phyloP scores from a whole-genome alignment of 2,888 invertebrate species.

The Acholoe squamosa region DNA sequence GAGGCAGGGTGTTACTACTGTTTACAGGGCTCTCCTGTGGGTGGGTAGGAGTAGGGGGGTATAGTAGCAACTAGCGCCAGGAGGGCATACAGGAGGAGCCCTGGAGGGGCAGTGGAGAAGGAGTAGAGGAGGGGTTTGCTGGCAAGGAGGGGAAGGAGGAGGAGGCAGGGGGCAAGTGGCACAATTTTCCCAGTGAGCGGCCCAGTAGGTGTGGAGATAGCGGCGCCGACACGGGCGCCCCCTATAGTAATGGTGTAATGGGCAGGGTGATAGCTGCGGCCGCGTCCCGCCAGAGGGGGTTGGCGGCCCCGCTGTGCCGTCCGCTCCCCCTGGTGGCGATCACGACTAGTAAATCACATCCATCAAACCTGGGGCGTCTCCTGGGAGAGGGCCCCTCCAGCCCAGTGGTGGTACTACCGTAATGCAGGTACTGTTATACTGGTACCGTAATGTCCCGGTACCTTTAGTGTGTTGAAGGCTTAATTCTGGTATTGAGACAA shows the following conservation, averaged over 20 bases:
- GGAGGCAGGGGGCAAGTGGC: slow-evolving; percentile 58
- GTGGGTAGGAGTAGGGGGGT: not conserved
- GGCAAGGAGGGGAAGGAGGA: slow-evolving; percentile 5
- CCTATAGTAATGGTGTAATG: slow-evolving; percentile 52
- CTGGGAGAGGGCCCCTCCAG: not conserved
- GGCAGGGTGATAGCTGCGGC: slow-evolving; percentile 49
- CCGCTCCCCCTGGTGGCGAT: slow-evolving; percentile 24
- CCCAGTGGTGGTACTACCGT: no score
- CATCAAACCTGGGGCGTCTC: slow-evolving; percentile 27
- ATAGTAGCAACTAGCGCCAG: not conserved
- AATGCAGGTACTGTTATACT: no score
- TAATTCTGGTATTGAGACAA: no score
- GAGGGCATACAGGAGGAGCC: slow-evolving; percentile 32
- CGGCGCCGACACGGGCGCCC: slow-evolving; percentile 36
- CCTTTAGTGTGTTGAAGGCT: no score
- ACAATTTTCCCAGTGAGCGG: slow-evolving; percentile 58
- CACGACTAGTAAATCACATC: slow-evolving; percentile 52
- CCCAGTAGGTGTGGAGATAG: slow-evolving; percentile 59
- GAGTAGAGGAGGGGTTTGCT: slow-evolving; percentile 4
- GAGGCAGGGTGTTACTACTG: slow-evolving; percentile 11
- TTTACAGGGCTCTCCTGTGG: slow-evolving; percentile 41
- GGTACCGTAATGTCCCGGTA: no score
- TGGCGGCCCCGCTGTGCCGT: not conserved
- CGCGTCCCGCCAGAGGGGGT: not conserved
- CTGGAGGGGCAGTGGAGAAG: not conserved